Evolutionary conservation across 2,113 vertebrate genomes (phyloP).

Genomic region (Oreochromis tanganicae): DNA sequence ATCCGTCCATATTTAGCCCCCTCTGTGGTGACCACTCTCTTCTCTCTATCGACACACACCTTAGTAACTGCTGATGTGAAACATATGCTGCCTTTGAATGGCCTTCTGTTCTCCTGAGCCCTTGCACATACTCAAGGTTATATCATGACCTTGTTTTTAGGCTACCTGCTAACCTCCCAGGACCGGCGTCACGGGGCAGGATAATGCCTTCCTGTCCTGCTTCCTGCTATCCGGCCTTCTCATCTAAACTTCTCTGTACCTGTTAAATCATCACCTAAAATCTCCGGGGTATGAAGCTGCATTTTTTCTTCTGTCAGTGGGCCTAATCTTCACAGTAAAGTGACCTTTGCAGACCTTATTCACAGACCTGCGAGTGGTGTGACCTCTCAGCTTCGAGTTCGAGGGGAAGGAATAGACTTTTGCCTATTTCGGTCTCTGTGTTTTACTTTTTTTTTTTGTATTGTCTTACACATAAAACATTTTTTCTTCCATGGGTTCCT

Average conservation of each 20-base stretch:
- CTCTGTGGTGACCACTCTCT: conserved; percentile 16
- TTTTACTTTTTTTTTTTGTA: neutral
- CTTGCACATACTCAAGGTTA: conserved; percentile 1
- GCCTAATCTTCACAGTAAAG: conserved; percentile 57
- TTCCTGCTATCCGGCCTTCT: neutral
- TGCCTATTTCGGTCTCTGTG: neutral
- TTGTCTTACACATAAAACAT: neutral
- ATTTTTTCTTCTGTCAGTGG: conserved; percentile 43
- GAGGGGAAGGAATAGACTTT: neutral
- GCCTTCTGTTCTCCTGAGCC: conserved; percentile 31
- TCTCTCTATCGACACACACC: conserved; percentile 34
- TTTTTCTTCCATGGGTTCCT: neutral
- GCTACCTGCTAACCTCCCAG: conserved; percentile 12
- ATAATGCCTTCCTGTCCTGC: conserved; percentile 14
- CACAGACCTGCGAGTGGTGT: conserved; percentile 45
- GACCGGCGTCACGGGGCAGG: neutral
- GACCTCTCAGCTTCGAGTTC: conserved; percentile 53
- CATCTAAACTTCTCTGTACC: neutral
- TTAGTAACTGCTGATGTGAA: conserved; percentile 59
- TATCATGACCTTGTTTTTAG: conserved; percentile 11
- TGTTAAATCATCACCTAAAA: neutral
- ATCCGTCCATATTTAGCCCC: conserved; percentile 21
- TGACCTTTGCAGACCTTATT: conserved; percentile 60
- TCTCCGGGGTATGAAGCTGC: neutral
- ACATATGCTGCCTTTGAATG: conserved; percentile 57